These are phyloP conservation scores for Tridacna crocea DNA, from an alignment of 2,888 invertebrate genomes.

Conservation along the genomic window DNA sequence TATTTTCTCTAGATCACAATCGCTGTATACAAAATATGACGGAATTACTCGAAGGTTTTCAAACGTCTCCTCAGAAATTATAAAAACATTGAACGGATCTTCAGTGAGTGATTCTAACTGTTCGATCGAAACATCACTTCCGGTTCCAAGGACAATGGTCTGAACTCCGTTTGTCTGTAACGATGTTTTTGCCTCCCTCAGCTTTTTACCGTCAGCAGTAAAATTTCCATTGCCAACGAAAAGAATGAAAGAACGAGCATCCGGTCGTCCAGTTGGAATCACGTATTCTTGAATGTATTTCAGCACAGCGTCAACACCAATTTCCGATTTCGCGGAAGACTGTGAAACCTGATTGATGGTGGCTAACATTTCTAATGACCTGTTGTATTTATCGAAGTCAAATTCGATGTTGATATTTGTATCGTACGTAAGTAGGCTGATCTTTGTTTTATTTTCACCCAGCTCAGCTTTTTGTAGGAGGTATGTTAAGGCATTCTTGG, in stretches of 20 bases:
- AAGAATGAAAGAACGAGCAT: neutral
- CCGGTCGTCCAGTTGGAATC: neutral
- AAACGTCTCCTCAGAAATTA: neutral
- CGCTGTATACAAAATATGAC: conserved; percentile 5
- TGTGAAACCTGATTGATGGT: neutral
- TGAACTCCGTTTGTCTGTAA: neutral
- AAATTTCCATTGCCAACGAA: neutral
- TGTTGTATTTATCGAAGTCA: neutral
- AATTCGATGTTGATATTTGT: neutral
- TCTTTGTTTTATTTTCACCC: conserved; percentile 8
- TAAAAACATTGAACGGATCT: conserved; percentile 6
- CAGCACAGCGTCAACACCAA: neutral
- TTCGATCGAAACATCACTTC: neutral
- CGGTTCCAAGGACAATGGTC: conserved; percentile 4
- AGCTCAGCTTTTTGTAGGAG: neutral
- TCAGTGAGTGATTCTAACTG: neutral
- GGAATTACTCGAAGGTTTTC: neutral
- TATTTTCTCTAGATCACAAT: neutral
- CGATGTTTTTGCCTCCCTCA: neutral
- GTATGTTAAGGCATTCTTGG: neutral
- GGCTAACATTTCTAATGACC: neutral
- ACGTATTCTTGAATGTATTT: neutral
- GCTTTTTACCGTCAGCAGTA: neutral
- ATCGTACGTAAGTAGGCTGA: neutral
- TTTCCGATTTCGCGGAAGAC: neutral